Percentiles rank a stretch among this genome's conserved stretches.
Evolutionary conservation across 2,888 invertebrate genomes (phyloP).

Genomic region (Baronia brevicornis): DNA sequence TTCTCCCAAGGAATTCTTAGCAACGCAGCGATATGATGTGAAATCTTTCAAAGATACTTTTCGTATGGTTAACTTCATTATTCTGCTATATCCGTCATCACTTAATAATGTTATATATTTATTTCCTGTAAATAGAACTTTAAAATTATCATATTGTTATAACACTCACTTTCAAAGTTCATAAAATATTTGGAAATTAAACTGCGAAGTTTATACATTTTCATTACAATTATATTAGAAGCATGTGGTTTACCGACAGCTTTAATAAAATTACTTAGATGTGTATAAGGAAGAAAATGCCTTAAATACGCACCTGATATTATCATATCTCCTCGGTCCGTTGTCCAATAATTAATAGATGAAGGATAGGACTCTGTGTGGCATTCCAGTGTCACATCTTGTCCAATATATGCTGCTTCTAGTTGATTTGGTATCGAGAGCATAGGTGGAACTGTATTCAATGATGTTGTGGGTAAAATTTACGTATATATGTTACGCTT

Average conservation of each 20-base stretch:
- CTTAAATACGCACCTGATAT: constrained; percentile 83
- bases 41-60: constrained; percentile 87
- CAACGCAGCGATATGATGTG: constrained; percentile 92
- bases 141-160: too few relatives aligned
- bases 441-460: constrained; percentile 90
- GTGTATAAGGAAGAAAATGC: constrained; percentile 2
- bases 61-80: constrained; percentile 92
- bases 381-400: constrained; percentile 91
- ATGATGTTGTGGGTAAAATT: too few relatives aligned
- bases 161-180: too few relatives aligned
- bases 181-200: too few relatives aligned
- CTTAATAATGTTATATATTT: constrained; percentile 90
- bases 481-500: too few relatives aligned
- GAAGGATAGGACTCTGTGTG: constrained; percentile 94
- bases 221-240: too few relatives aligned
- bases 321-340: constrained; percentile 93
- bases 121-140: constrained; percentile 79
- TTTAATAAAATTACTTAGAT: too few relatives aligned
- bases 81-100: constrained; percentile 91
- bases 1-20: constrained; percentile 92
- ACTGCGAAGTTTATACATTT: too few relatives aligned
- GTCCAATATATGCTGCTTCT: constrained; percentile 91
- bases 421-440: constrained; percentile 94
- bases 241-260: too few relatives aligned
- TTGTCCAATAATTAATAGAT: constrained; percentile 96